Percentiles rank a stretch among this genome's conserved stretches.
Conservation (phyloP, 2,797 vertebrate genomes). For the Rachycentron canadum region DNA sequence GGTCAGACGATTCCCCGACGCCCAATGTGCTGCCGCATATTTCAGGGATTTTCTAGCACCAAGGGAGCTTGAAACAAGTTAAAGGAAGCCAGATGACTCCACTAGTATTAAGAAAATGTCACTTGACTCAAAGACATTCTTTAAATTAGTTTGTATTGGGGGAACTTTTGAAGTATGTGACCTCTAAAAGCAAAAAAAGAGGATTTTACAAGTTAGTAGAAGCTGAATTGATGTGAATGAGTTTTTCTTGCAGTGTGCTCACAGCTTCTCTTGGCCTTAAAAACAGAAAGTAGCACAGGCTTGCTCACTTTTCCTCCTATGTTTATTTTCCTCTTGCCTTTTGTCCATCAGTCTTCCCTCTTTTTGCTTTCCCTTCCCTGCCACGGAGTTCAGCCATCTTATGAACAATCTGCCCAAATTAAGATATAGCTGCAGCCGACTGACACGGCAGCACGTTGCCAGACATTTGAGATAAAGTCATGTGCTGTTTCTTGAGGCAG, state of each 20-base stretch:
- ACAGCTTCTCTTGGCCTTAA: slow-evolving; percentile 24
- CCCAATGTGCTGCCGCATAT: neutral
- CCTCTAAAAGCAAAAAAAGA: slow-evolving; percentile 2
- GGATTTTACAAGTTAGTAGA: neutral
- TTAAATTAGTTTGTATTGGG: slow-evolving; percentile 21
- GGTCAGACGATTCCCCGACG: slow-evolving; percentile 31
- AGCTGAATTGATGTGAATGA: neutral
- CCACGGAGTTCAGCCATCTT: slow-evolving; percentile 44
- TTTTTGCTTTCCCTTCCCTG: neutral
- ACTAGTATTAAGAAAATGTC: slow-evolving; percentile 16
- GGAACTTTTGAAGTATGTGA: neutral
- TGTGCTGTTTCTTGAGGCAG: slow-evolving; percentile 29
- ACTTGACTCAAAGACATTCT: slow-evolving; percentile 15
- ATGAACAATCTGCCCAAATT: slow-evolving; percentile 61
- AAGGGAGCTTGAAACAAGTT: slow-evolving; percentile 19
- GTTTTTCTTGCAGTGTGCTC: neutral
- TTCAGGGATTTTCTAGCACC: slow-evolving; percentile 31
- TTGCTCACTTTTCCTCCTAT: slow-evolving; percentile 53
- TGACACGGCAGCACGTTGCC: slow-evolving; percentile 33
- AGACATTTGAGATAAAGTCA: slow-evolving; percentile 44
- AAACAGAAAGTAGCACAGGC: slow-evolving; percentile 44
- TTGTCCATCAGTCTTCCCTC: slow-evolving; percentile 47
- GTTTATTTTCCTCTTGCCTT: slow-evolving; percentile 71
- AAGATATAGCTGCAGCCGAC: slow-evolving; percentile 45
- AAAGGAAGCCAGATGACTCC: slow-evolving; percentile 20